These are phyloP conservation scores for Hoplodrina blanda DNA, from an alignment of 2,888 invertebrate species.

Conservation along the genomic window DNA sequence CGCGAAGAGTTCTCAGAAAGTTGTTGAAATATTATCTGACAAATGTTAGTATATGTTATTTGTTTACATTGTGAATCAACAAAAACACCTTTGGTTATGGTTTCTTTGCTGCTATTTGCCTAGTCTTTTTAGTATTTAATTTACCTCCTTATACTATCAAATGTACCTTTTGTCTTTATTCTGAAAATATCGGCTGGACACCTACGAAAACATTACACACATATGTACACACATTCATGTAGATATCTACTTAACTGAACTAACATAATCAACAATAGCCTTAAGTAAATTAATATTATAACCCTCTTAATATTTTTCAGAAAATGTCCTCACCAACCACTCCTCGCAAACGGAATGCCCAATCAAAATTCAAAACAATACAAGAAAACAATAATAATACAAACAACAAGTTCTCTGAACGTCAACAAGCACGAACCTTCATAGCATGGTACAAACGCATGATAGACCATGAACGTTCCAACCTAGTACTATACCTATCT, in stretches of 20 bases:
- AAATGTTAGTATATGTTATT: constrained; percentile 75
- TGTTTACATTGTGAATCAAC: constrained; percentile 10
- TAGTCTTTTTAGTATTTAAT: neutral
- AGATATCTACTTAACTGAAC: neutral
- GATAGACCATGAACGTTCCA: constrained; percentile 87
- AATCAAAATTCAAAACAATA: constrained; percentile 62
- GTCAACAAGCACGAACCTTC: constrained; percentile 83
- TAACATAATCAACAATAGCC: neutral
- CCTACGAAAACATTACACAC: constrained; percentile 1
- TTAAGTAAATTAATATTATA: neutral
- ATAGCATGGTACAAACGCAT: constrained; percentile 86
- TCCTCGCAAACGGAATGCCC: constrained; percentile 67
- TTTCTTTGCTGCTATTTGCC: neutral
- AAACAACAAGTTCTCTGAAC: constrained; percentile 70
- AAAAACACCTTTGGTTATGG: neutral
- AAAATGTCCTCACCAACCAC: constrained; percentile 78
- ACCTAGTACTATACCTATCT: constrained; percentile 85
- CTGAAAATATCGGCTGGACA: neutral
- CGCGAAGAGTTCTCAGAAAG: constrained; percentile 81
- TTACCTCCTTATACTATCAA: neutral
- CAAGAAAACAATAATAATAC: constrained; percentile 75
- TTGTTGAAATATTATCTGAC: constrained; percentile 81
- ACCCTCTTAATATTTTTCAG: constrained; percentile 57
- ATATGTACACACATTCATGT: neutral
- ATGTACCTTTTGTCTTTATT: neutral